phyloP scores from a whole-genome alignment of 2,888 invertebrate genomes.

The Blastobasis adustella region DNA sequence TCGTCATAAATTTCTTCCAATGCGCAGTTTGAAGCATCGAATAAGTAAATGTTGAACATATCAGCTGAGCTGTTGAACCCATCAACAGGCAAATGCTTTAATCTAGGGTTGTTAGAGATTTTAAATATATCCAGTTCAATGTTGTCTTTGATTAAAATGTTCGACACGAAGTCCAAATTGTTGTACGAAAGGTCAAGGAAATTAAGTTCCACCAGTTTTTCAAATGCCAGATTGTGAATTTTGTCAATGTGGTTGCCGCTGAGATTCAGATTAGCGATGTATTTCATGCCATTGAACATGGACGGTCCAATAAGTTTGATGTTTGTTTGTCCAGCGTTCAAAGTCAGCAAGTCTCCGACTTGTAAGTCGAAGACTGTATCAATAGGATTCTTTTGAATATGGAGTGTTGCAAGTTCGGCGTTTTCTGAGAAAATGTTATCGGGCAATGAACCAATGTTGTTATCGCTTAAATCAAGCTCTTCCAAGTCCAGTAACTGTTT shows the following conservation, averaged over 20 bases:
- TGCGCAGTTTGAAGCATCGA: constrained; percentile 85
- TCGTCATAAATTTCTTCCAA: constrained; percentile 76
- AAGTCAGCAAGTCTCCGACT: constrained; percentile 76
- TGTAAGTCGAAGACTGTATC: constrained; percentile 76
- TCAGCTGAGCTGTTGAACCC: constrained; percentile 78
- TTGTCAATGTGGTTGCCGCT: constrained; percentile 81
- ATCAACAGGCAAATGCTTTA: constrained; percentile 79
- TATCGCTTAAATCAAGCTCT: constrained; percentile 83
- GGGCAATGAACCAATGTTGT: constrained; percentile 78
- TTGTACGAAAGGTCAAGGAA: constrained; percentile 85
- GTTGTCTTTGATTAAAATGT: constrained; percentile 81
- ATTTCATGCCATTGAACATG: constrained; percentile 78
- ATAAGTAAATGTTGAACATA: constrained; percentile 77
- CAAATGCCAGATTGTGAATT: constrained; percentile 81
- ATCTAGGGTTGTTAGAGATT: constrained; percentile 80
- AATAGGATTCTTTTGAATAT: constrained; percentile 81
- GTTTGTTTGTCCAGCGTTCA: constrained; percentile 81
- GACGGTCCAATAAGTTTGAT: constrained; percentile 78
- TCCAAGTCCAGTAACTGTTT: constrained; percentile 77
- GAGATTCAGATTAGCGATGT: constrained; percentile 79
- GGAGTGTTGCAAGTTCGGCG: constrained; percentile 78
- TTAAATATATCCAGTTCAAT: constrained; percentile 80
- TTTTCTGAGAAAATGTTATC: constrained; percentile 79
- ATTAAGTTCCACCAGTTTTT: constrained; percentile 77
- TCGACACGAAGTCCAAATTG: constrained; percentile 78